Evolutionary conservation across 2,113 vertebrate genomes (phyloP).

Genomic region (Cryptotis parvus): DNA sequence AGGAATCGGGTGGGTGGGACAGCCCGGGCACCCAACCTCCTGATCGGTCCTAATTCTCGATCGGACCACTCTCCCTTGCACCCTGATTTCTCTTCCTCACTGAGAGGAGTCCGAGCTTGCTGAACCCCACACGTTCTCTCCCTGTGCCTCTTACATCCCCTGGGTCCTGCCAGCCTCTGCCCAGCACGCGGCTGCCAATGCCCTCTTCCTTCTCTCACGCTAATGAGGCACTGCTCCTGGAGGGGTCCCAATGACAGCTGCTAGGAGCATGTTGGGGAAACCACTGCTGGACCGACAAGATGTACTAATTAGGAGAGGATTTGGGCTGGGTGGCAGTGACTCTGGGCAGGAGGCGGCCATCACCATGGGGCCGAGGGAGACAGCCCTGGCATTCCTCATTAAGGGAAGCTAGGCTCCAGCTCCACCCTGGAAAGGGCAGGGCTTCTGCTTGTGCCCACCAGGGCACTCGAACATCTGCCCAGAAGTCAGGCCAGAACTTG

Average conservation of each 20-base stretch:
- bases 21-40: neutral
- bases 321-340: slow-evolving; percentile 61
- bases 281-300: slow-evolving; percentile 84
- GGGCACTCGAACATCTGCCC: neutral
- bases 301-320: slow-evolving; percentile 85
- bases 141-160: neutral
- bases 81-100: neutral
- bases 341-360: slow-evolving; percentile 75
- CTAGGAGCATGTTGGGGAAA: slow-evolving; percentile 77
- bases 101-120: neutral
- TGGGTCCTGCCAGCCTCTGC: neutral
- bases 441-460: neutral
- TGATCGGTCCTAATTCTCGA: neutral
- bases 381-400: slow-evolving; percentile 78
- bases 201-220: neutral
- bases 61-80: neutral
- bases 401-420: slow-evolving; percentile 35
- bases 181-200: neutral
- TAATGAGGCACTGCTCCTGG: slow-evolving; percentile 67
- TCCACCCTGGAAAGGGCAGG: neutral
- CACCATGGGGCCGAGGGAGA: slow-evolving; percentile 39
- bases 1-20: neutral
- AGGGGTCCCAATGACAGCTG: slow-evolving; percentile 86
- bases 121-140: neutral
- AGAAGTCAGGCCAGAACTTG: neutral